Base-by-base conservation (phyloP, 2,888 invertebrate species). In the Artemia sinica region DNA sequence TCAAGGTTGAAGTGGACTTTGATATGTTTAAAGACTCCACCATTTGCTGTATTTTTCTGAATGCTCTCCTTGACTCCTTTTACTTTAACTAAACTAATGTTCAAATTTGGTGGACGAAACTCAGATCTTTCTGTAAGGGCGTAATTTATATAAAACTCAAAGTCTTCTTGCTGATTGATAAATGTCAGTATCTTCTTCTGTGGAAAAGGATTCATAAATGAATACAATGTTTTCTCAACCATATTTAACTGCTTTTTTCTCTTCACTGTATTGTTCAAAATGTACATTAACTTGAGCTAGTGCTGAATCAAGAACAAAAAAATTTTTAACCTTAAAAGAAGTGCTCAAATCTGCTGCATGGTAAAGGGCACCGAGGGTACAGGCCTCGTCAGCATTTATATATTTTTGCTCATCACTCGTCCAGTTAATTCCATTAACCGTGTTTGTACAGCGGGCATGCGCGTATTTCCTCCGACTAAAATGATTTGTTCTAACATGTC, bases 121-220 rank as follows among this genome's bases (percentile, higher is more conserved):
- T 41, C 50, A 68, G 51, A 67, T 28, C 18, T 10, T 12, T 49
- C 41, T 9, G 58, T 14, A 18, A 18, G 58, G 9, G 58, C 94
- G 77, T 97, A 96, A 77, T 89, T 89, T 0, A 97, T 89, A 74
- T 83, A 83, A 78, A 98, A 96, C 69, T 82, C 81, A 79, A 99
- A 99, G 79, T 98, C 95, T 69, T 85, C 84, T 0, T 84, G 84
- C 77, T 96, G 91, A 77, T 95, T 95, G 78, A 93, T 96, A 80
- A 98, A 97, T 41, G 96, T 96, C 75, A 98, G 92, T 14, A 96
- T 93, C 80, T 97, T 97, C 81, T 95, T 97, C 79, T 95, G 93
- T 0, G 97, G 97, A 78, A 89, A 97, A 0, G 89, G 85, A 78
- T 96, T 96, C 89, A 91, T 91, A 49, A 85, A 82, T 0, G 88